A percentile compares a stretch with the other conserved stretches of the same genome.
These are phyloP conservation scores for Heliothis peltigera DNA, from an alignment of 2,888 invertebrate genomes.

Conservation along the genomic window DNA sequence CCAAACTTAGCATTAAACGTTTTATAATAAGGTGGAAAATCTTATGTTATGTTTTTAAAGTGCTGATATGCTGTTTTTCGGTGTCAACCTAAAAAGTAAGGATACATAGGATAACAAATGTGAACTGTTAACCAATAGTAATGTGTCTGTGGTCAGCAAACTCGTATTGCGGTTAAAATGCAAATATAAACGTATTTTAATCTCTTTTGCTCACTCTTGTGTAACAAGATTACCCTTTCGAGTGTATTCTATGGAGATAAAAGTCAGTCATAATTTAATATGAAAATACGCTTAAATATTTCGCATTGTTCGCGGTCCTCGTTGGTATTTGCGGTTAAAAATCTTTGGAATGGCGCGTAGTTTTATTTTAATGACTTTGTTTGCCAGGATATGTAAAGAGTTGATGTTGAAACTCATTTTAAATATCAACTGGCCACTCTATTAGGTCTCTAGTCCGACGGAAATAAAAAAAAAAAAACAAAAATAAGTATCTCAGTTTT, in stretches of 20 bases:
- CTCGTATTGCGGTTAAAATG: constrained; percentile 25
- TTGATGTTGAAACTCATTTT: too few relatives aligned
- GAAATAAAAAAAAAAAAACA: too few relatives aligned
- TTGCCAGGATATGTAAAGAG: too few relatives aligned
- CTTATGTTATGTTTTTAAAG: too few relatives aligned
- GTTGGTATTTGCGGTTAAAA: neutral
- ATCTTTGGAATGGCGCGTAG: neutral
- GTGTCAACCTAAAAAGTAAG: too few relatives aligned
- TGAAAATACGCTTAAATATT: neutral
- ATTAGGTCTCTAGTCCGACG: too few relatives aligned
- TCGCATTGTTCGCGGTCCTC: neutral
- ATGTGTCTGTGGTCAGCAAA: constrained; percentile 16
- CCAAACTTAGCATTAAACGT: too few relatives aligned
- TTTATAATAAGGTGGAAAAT: too few relatives aligned
- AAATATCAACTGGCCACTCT: too few relatives aligned
- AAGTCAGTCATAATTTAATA: neutral
- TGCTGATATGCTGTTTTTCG: too few relatives aligned
- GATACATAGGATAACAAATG: too few relatives aligned
- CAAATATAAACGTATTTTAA: constrained; percentile 44
- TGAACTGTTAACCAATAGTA: neutral
- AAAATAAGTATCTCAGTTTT: too few relatives aligned
- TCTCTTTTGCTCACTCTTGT: constrained; percentile 29
- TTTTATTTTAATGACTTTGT: neutral
- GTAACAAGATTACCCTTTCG: constrained; percentile 32
- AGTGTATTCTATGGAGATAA: constrained; percentile 16